Evolutionary conservation across 2,797 vertebrate genomes (phyloP).

Genomic region (Labeo calbasu): DNA sequence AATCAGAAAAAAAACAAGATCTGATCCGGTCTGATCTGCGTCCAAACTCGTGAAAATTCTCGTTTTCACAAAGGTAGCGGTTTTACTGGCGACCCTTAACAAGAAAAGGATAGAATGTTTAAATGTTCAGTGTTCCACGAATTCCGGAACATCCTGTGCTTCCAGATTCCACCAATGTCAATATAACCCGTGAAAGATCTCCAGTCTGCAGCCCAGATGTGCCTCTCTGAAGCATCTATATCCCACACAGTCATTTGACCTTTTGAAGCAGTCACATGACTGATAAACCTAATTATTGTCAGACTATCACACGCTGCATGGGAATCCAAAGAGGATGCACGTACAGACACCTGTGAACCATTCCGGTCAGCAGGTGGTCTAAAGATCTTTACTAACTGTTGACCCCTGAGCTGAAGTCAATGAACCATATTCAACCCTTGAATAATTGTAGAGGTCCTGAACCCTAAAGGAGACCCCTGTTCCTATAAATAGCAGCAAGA

Average conservation of each 20-base stretch:
- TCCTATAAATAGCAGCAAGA: conserved; percentile 41
- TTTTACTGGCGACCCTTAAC: not conserved
- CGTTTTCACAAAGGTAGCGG: not conserved
- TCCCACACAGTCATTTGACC: conserved; percentile 13
- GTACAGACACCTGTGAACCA: conserved; percentile 15
- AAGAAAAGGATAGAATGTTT: conserved; percentile 24
- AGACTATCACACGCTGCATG: not conserved
- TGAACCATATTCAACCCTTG: not conserved
- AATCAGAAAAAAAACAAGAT: too few species aligned
- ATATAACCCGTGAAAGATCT: conserved; percentile 28
- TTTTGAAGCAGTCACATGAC: conserved; percentile 10
- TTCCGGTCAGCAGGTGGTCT: conserved; percentile 30
- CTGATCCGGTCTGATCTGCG: not conserved
- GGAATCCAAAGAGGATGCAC: not conserved
- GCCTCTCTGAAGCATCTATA: conserved; percentile 23
- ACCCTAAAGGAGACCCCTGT: conserved; percentile 24
- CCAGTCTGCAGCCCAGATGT: conserved; percentile 56
- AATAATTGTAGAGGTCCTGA: conserved; percentile 1
- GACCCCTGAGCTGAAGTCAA: not conserved
- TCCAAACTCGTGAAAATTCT: not conserved
- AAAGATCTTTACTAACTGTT: conserved; percentile 14
- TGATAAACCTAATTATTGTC: conserved; percentile 6
- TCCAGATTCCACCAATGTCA: conserved; percentile 36
- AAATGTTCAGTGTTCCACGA: conserved; percentile 28
- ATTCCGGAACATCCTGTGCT: conserved; percentile 37